Conservation (phyloP, 2,113 vertebrate genomes). For the Columbina picui region DNA sequence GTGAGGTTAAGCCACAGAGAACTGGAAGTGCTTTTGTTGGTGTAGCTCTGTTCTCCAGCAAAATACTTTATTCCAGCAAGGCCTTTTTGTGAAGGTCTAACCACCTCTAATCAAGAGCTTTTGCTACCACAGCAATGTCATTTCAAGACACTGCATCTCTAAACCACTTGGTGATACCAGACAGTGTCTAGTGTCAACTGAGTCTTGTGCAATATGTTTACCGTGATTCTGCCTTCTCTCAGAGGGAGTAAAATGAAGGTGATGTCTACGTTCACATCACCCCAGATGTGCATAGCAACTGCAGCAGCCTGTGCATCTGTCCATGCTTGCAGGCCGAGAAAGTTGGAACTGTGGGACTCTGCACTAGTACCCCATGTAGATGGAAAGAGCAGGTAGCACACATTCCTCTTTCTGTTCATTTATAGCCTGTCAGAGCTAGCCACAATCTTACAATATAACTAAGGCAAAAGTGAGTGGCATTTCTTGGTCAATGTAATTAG, state of each 20-base stretch:
- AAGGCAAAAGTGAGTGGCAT: background rate
- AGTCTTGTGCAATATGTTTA: background rate
- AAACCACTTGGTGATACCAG: background rate
- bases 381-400: background rate
- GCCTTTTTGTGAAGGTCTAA: background rate
- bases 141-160: background rate
- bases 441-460: background rate
- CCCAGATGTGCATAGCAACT: background rate
- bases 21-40: background rate
- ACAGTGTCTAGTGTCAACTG: background rate
- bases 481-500: background rate
- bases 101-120: background rate
- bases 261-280: fast-evolving
- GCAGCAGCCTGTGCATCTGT: background rate
- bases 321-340: background rate
- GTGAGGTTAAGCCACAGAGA: background rate
- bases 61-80: background rate
- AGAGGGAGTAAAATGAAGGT: fast-evolving
- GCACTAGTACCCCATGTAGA: fast-evolving
- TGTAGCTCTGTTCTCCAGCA: background rate
- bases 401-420: background rate
- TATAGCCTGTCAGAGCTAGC: background rate
- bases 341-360: background rate
- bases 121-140: background rate
- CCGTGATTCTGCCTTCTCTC: background rate